Conservation (phyloP, 2,888 invertebrate genomes). For the Acrobasis consociella region DNA sequence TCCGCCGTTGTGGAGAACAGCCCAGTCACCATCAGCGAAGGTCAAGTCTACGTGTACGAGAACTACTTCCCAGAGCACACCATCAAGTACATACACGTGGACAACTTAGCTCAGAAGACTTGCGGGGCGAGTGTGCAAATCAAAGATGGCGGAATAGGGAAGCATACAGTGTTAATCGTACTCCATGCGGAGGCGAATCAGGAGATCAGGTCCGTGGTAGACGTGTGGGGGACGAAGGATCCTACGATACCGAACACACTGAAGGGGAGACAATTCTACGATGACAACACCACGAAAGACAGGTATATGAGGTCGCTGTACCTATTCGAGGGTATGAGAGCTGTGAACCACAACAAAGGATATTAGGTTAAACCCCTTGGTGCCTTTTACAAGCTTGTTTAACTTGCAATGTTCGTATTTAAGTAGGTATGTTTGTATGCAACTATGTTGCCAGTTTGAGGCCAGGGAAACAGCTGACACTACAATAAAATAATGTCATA, state of each 20-base stretch:
- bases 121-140: constrained; percentile 64
- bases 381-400: neutral
- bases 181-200: constrained; percentile 58
- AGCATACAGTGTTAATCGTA: constrained; percentile 57
- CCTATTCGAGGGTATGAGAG: constrained; percentile 47
- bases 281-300: constrained; percentile 24
- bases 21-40: constrained; percentile 58
- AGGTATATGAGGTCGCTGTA: constrained; percentile 50
- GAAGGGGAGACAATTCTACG: constrained; percentile 1
- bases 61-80: constrained; percentile 61
- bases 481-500: no score
- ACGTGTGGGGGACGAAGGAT: constrained; percentile 63
- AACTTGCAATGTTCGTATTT: neutral
- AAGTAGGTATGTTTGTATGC: no score
- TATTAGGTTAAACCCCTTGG: constrained; percentile 25
- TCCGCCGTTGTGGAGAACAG: constrained; percentile 63
- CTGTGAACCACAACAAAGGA: constrained; percentile 56
- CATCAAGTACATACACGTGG: constrained; percentile 66
- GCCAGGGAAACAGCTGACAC: no score
- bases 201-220: constrained; percentile 67
- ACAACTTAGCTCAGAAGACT: constrained; percentile 61
- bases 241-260: neutral
- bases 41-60: constrained; percentile 69
- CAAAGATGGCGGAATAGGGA: constrained; percentile 58
- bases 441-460: no score